Base-by-base conservation (phyloP, 1,140 invertebrate genomes). In the Periplaneta americana region DNA sequence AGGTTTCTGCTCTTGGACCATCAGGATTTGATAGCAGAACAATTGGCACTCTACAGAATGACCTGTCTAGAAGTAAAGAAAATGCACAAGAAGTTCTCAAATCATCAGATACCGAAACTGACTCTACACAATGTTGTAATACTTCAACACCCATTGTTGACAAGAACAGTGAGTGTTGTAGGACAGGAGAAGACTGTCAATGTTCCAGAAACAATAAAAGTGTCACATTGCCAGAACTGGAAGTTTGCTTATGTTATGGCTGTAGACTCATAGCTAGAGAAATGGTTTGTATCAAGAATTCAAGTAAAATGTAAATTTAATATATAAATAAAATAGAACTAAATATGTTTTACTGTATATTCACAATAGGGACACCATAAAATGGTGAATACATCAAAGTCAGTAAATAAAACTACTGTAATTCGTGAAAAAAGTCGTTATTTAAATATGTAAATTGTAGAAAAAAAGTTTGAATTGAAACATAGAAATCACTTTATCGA, bases 241-340 rank as follows among this genome's bases (percentile, higher is more conserved):
- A 75, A 28, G 34, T n/a, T 2, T n/a, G 31, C 13, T 66, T 89
- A 0, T 89, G 88, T 84, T 88, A 89, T 78, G 86, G 86, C 1
- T 89, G 88, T 76, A 84, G 82, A 84, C 78, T 86, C 18, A 88
- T 88, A 79, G 84, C 87, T 82, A 80, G 66, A 28, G 83, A 86
- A 82, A 85, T 86, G 28, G 83, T 87, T 22, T 48, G 77, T 18
- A 10, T 78, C 17, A 74, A 34, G n/a, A n/a, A 35, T 35, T 48
- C 15, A 66, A 18, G 22, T 33, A 34, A 35, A n/a, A 35, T 4
- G 35, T n/a, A n/a, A 22, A 5, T 11, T 39, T 5, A 34, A 22
- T 33, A 0, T 28, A 18, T 35, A 15, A 13, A 36, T 36, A n/a
- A 10, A 33, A 76, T n/a, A 15, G 4, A 34, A 6, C 22, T 9